Conservation (phyloP, 2,888 invertebrate genomes). For the Sepioteuthis lessoniana region DNA sequence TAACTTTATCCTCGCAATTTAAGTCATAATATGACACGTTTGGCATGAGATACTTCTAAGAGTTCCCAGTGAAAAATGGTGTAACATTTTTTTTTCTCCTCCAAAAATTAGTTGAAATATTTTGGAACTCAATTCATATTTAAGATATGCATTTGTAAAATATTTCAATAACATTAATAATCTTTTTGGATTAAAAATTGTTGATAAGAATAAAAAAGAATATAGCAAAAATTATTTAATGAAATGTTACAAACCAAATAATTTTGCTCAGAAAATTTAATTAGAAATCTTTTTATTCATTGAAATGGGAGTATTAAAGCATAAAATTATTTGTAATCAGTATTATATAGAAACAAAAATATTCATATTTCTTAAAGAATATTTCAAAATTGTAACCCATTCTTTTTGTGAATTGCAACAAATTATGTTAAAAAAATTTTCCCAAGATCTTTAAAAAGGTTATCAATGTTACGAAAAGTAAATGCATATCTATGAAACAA, state of each 20-base stretch:
- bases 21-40: background rate
- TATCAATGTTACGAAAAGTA: background rate
- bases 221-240: background rate
- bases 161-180: slow-evolving; percentile 5
- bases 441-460: background rate
- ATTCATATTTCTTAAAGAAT: background rate
- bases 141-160: background rate
- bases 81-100: background rate
- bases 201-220: background rate
- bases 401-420: background rate
- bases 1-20: background rate
- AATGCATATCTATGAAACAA: background rate
- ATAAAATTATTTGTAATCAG: background rate
- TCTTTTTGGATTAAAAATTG: background rate
- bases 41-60: no score
- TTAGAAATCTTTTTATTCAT: background rate
- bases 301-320: background rate
- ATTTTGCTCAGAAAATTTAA: background rate
- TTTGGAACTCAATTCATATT: background rate
- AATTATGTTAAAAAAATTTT: background rate
- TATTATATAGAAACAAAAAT: background rate
- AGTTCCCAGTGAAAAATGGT: no score
- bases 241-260: background rate
- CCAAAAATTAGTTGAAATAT: background rate
- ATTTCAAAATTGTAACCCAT: background rate